phyloP scores from a whole-genome alignment of 2,888 invertebrate species.

The Drosophila parthenogenetica region DNA sequence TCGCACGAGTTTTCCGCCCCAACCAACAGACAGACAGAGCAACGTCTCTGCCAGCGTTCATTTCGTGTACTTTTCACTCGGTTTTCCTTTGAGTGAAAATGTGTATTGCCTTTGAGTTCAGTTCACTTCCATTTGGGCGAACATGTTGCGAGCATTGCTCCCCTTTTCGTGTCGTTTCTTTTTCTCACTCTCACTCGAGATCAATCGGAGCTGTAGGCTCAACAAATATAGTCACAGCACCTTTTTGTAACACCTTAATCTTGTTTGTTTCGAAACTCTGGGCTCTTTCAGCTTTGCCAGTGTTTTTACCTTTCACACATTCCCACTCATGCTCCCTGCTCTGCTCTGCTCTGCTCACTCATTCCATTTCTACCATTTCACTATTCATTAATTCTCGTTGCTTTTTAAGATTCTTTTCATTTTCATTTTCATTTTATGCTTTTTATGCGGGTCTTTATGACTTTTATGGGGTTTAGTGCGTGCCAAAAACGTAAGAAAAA shows the following conservation, averaged over 20 bases:
- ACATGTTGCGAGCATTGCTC: slow-evolving; percentile 64
- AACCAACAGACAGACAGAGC: slow-evolving; percentile 7
- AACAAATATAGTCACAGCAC: slow-evolving; percentile 40
- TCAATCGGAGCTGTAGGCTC: slow-evolving; percentile 58
- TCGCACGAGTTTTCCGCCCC: slow-evolving; percentile 52
- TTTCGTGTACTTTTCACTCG: slow-evolving; percentile 61
- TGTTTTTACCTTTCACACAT: slow-evolving; percentile 14
- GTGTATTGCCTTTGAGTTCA: slow-evolving; percentile 40
- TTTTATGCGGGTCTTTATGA: slow-evolving; percentile 84
- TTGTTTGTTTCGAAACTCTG: slow-evolving; percentile 55
- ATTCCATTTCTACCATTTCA: slow-evolving; percentile 19
- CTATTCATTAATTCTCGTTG: slow-evolving; percentile 62
- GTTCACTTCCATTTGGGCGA: slow-evolving; percentile 38
- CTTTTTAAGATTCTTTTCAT: slow-evolving; percentile 81
- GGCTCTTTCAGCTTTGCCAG: slow-evolving; percentile 17
- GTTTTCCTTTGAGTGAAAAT: slow-evolving; percentile 70
- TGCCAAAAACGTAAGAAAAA: slow-evolving; percentile 81
- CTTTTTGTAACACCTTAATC: slow-evolving; percentile 72
- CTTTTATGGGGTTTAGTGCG: slow-evolving; percentile 85
- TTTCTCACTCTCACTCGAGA: slow-evolving; percentile 29
- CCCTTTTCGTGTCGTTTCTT: slow-evolving; percentile 16
- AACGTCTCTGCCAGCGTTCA: slow-evolving; percentile 48
- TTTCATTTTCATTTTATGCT: slow-evolving; percentile 83
- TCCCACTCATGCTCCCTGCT: slow-evolving; percentile 9
- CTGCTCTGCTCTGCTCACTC: neutral